Base-by-base conservation (phyloP, 1,140 invertebrate genomes). In the Euschistus heros region DNA sequence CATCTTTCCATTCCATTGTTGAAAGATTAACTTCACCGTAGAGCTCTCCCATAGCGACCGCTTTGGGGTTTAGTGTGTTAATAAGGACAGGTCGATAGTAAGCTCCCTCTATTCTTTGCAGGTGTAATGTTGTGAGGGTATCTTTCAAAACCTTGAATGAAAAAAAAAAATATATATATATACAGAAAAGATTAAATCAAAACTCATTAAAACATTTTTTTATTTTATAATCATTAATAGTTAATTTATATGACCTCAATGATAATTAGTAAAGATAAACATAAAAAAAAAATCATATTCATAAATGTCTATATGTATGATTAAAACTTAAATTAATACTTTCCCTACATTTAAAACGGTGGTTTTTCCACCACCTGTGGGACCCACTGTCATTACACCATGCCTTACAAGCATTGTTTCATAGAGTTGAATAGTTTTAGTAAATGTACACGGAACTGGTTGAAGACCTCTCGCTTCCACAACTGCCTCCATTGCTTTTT, bases 401-500 rank as follows among this genome's bases (percentile, higher is more conserved):
- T 94, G 92, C 37, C 92, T 80, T 1, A 95, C 91, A 70, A 88
- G 85, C 88, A 96, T 91, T 52, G 91, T 95, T 75, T 95, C 92
- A 72, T 93, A 89, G 13, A 94, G 76, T 75, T 92, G 88, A 50
- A 91, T 85, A 26, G 86, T 84, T 80, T 96, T 95, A 22, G 92
- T 80, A 20, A 84, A 72, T 22, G 69, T 68, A 62, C 82, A 83
- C 0, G 76, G 68, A 68, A 84, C 83, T 1, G 84, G 73, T 74
- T 88, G 86, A 6, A 87, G 71, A 50, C 76, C 78, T 33, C 75
- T 75, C 50, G 84, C 74, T 24, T 77, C 67, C 67, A 85, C 74
- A n/a, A 78, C 71, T 67, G 79, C 62, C 24, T 75, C 73, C 20
- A 87, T 83, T 13, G 82, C 81, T 26, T 79, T 76, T 69, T 84